Conservation (phyloP, 2,797 vertebrate genomes). For the Arrhamphus sclerolepis region DNA sequence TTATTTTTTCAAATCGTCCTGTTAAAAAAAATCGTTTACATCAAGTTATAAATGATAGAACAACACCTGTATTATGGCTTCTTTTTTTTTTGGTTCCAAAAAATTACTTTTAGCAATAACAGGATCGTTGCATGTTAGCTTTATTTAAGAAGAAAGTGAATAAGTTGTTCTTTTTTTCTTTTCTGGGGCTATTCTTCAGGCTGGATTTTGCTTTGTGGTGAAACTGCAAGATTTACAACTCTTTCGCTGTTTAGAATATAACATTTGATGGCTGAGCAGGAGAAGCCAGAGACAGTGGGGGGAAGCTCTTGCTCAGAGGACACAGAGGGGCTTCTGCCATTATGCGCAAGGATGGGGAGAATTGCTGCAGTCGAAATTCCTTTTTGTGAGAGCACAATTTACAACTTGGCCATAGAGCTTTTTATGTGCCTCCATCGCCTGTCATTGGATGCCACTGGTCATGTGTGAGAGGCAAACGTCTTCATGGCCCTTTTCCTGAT, state of each 20-base stretch:
- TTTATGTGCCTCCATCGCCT: conserved; percentile 96
- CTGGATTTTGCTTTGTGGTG: neutral
- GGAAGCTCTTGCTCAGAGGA: conserved; percentile 38
- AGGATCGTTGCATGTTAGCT: too few species aligned
- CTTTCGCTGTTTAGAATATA: conserved; percentile 62
- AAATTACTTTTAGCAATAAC: too few species aligned
- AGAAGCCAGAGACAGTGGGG: conserved; percentile 2
- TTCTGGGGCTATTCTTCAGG: too few species aligned
- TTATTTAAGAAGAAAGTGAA: too few species aligned
- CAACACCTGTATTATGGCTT: too few species aligned
- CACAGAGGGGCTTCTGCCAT: conserved; percentile 85
- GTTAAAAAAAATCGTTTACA: too few species aligned
- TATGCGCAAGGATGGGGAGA: conserved; percentile 90
- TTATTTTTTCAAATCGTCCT: too few species aligned
- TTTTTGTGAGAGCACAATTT: conserved; percentile 99
- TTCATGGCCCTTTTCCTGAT: conserved; percentile 97
- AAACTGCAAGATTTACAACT: neutral
- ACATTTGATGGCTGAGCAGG: conserved; percentile 1
- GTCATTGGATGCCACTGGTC: conserved; percentile 99
- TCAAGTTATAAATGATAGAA: too few species aligned
- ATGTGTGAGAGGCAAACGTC: conserved; percentile 96
- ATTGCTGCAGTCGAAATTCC: conserved; percentile 95
- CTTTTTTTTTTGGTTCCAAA: too few species aligned
- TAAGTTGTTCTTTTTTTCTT: too few species aligned
- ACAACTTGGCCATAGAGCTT: conserved; percentile 98